These are phyloP conservation scores for Spodoptera frugiperda DNA, from an alignment of 1,140 invertebrate species.

Conservation along the genomic window DNA sequence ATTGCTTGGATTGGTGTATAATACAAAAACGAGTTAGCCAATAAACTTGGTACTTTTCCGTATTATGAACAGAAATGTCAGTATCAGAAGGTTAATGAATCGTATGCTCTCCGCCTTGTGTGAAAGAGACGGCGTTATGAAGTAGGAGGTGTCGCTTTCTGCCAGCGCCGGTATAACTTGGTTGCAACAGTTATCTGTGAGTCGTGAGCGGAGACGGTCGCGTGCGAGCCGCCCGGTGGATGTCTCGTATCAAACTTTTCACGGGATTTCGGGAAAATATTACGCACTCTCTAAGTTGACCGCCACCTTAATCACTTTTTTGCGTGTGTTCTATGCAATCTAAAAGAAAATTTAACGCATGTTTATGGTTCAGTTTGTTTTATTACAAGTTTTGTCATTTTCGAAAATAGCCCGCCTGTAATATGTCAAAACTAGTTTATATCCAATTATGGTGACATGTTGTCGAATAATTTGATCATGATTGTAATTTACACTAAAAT, in stretches of 20 bases:
- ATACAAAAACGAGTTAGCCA: slow-evolving; percentile 33
- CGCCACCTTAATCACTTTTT: slow-evolving; percentile 76
- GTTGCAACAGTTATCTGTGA: slow-evolving; percentile 73
- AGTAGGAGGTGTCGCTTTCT: slow-evolving; percentile 70
- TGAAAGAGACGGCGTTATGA: slow-evolving; percentile 73
- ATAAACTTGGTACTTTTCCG: slow-evolving; percentile 42
- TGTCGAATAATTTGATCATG: slow-evolving; percentile 2
- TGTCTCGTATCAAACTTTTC: slow-evolving; percentile 75
- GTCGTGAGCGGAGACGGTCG: slow-evolving; percentile 60
- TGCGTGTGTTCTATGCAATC: slow-evolving; percentile 78
- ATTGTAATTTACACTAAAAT: slow-evolving; percentile 22
- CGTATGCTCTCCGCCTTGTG: slow-evolving; percentile 51
- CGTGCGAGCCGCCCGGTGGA: slow-evolving; percentile 32
- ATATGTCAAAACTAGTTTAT: slow-evolving; percentile 19
- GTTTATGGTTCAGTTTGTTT: slow-evolving; percentile 55
- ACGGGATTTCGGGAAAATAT: slow-evolving; percentile 74
- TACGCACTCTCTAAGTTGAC: slow-evolving; percentile 63
- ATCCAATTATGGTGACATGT: slow-evolving; percentile 16
- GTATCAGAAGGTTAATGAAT: slow-evolving; percentile 68
- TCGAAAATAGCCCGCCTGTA: slow-evolving; percentile 4
- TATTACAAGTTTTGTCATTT: slow-evolving; percentile 35
- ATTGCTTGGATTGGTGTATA: slow-evolving; percentile 28
- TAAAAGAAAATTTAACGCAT: slow-evolving; percentile 71
- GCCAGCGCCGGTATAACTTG: slow-evolving; percentile 58
- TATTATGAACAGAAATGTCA: slow-evolving; percentile 58